Evolutionary conservation across 2,797 vertebrate genomes (phyloP).

Genomic region (Nyctibius grandis): DNA sequence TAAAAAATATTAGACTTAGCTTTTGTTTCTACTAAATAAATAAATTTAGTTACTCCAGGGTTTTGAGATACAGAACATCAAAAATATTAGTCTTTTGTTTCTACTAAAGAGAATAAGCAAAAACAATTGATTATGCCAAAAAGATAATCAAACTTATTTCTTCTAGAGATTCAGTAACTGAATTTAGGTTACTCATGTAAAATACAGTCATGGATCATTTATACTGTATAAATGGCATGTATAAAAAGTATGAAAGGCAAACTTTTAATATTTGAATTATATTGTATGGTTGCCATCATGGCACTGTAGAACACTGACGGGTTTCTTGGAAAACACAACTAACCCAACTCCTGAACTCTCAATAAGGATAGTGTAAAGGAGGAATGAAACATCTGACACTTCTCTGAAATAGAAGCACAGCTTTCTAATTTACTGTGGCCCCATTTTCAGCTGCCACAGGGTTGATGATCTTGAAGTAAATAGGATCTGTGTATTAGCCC

Average conservation of each 20-base stretch:
- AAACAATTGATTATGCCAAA: not conserved
- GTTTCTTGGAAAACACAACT: not conserved
- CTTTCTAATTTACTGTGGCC: not conserved
- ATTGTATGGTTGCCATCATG: not conserved
- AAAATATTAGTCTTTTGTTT: not conserved
- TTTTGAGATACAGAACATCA: not conserved
- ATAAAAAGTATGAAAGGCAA: not conserved
- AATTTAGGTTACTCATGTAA: not conserved
- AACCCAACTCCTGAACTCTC: not conserved
- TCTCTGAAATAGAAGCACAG: not conserved
- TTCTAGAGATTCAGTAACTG: not conserved
- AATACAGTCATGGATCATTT: not conserved
- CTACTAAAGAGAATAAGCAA: not conserved
- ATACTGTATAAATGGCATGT: no score
- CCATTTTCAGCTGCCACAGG: not conserved
- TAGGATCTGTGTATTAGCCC: not conserved
- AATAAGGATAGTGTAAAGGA: not conserved
- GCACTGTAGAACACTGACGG: not conserved
- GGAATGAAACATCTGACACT: not conserved
- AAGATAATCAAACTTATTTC: not conserved
- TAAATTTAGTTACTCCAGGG: not conserved
- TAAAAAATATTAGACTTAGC: not conserved
- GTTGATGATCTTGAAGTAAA: not conserved
- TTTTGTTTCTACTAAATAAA: not conserved
- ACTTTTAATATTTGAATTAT: not conserved